Evolutionary conservation across 92 coral and sea anemone species (phyloP).

Genomic region (Zoanthus solanderi): DNA sequence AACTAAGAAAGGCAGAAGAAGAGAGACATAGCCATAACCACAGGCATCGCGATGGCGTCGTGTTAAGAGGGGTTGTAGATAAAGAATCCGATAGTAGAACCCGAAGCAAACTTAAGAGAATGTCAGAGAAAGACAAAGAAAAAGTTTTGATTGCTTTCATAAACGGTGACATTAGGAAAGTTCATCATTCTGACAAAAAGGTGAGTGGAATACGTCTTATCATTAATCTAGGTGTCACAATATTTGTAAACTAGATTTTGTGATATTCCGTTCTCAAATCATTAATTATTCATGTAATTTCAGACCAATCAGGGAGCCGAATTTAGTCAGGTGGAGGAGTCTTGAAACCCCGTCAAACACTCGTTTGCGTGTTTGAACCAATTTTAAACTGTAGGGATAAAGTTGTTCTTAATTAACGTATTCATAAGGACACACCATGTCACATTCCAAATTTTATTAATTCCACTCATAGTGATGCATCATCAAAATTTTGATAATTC

Average conservation of each 20-base stretch:
- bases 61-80: constrained; percentile 20
- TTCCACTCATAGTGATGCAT: too few species aligned
- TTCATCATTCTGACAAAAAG: constrained; percentile 12
- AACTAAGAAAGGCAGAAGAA: constrained; percentile 11
- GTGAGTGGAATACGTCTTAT: background rate
- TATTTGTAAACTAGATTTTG: background rate
- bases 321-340: too few species aligned
- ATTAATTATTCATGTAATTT: too few species aligned
- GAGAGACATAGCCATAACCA: constrained; percentile 2
- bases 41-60: constrained; percentile 17
- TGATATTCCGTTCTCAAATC: too few species aligned
- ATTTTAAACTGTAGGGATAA: too few species aligned
- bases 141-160: constrained; percentile 28
- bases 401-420: too few species aligned
- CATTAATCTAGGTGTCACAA: background rate
- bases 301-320: too few species aligned
- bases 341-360: too few species aligned
- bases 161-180: constrained; percentile 38
- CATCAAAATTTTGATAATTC: too few species aligned
- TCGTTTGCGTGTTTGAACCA: too few species aligned
- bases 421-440: too few species aligned
- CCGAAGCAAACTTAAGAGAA: constrained; percentile 23
- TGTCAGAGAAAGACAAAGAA: constrained; percentile 42
- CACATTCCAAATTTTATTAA: too few species aligned
- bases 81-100: constrained; percentile 17